Conservation (phyloP, 2,113 vertebrate genomes). For the Leptodactylus fuscus region DNA sequence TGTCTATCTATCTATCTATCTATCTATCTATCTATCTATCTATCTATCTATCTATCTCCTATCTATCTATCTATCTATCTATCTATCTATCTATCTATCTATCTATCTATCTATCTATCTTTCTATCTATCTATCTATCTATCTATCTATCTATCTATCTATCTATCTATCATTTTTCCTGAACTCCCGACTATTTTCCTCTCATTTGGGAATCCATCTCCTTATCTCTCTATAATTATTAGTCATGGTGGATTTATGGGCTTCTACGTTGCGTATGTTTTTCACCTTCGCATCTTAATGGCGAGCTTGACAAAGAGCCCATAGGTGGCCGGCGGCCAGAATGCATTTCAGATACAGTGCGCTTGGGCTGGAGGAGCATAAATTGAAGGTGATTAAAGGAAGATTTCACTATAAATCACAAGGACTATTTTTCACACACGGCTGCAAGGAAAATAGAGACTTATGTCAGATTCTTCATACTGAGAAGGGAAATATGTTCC, state of each 20-base stretch:
- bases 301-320: conserved; percentile 22
- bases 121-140: too few species aligned
- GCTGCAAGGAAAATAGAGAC: conserved; percentile 1
- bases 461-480: background rate
- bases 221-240: conserved; percentile 22
- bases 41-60: too few species aligned
- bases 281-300: conserved; percentile 38
- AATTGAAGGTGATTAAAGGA: conserved; percentile 34
- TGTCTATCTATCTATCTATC: too few species aligned
- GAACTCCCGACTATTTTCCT: background rate
- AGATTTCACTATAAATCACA: conserved; percentile 19
- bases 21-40: too few species aligned
- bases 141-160: too few species aligned
- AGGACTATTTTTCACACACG: background rate
- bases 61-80: too few species aligned
- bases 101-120: too few species aligned
- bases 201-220: conserved; percentile 1
- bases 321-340: conserved; percentile 36
- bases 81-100: too few species aligned
- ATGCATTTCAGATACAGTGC: conserved; percentile 44
- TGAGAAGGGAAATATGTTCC: background rate
- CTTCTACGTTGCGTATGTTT: background rate
- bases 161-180: background rate
- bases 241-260: background rate
- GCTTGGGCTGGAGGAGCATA: background rate